Evolutionary conservation across 2,888 invertebrate species (phyloP).

Genomic region (Nemotelus nigrinus): DNA sequence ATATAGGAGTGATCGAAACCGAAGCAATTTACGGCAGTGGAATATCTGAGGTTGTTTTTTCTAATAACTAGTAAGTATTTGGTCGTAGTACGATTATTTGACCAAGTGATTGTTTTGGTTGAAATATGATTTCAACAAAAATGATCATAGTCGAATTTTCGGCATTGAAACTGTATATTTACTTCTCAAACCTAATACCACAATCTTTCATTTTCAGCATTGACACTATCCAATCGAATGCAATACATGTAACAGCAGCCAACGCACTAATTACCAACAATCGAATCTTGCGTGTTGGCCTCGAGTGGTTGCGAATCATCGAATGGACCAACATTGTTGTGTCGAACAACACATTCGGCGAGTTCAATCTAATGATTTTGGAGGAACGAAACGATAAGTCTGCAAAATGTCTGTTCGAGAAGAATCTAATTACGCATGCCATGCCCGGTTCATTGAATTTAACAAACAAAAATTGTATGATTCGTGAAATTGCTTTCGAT

Average conservation of each 20-base stretch:
- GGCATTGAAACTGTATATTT: not conserved
- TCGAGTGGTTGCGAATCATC: constrained; percentile 60
- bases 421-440: constrained; percentile 59
- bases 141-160: too few species aligned
- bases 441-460: constrained; percentile 60
- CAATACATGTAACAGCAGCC: constrained; percentile 59
- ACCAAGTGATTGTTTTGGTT: too few species aligned
- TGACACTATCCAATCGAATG: constrained; percentile 58
- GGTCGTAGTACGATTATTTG: not conserved
- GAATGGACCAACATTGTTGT: constrained; percentile 59
- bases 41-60: constrained; percentile 59
- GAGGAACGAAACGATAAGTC: constrained; percentile 53
- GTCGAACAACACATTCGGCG: constrained; percentile 59
- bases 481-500: constrained; percentile 59
- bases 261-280: constrained; percentile 59
- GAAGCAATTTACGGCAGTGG: constrained; percentile 63
- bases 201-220: constrained; percentile 55
- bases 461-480: constrained; percentile 57
- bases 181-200: not conserved
- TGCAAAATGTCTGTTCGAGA: constrained; percentile 59
- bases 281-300: constrained; percentile 56
- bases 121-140: too few species aligned
- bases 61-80: constrained; percentile 58
- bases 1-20: constrained; percentile 61
- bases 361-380: constrained; percentile 57